phyloP scores from a whole-genome alignment of 1,140 invertebrate species.

The Lutraria rhynchaena region DNA sequence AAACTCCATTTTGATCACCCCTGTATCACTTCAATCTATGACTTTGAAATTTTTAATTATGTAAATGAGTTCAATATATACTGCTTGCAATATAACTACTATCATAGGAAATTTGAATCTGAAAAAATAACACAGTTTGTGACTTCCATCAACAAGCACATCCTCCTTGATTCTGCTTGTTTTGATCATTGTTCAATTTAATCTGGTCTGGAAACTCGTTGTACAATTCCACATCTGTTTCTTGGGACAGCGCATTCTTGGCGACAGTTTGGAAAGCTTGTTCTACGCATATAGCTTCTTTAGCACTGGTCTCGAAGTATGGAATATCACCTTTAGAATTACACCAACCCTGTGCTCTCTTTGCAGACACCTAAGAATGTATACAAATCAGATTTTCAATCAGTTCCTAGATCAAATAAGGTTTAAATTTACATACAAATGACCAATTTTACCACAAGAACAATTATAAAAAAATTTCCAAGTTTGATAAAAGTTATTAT shows the following conservation, averaged over 20 bases:
- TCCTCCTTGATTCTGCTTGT: constrained; percentile 75
- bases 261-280: constrained; percentile 99
- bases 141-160: constrained; percentile 78
- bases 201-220: constrained; percentile 99
- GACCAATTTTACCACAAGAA: no score
- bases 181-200: constrained; percentile 84
- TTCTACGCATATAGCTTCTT: constrained; percentile 99
- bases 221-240: constrained; percentile 93
- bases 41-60: no score
- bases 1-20: no score
- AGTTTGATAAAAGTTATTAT: no score
- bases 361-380: constrained; percentile 92
- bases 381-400: not conserved
- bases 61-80: not conserved
- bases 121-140: constrained; percentile 34
- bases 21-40: no score
- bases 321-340: constrained; percentile 99
- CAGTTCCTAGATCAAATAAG: no score
- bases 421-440: no score
- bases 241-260: constrained; percentile 97
- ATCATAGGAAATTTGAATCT: not conserved
- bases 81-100: not conserved
- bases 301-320: constrained; percentile 99
- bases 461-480: no score
- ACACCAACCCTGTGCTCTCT: constrained; percentile 99